Conservation (phyloP, 2,888 invertebrate species). For the Neoitamus cyanurus region DNA sequence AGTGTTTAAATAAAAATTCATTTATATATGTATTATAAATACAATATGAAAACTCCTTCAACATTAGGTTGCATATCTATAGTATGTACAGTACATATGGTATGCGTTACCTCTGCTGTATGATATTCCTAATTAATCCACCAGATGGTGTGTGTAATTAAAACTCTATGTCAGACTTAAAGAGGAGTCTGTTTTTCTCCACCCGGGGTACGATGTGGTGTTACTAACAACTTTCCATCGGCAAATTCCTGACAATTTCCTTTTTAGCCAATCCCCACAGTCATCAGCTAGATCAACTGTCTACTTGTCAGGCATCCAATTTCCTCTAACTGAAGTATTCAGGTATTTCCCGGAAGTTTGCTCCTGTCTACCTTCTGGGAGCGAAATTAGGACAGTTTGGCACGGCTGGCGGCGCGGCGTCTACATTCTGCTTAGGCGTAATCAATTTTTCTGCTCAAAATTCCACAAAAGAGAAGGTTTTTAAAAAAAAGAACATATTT, state of each 20-base stretch:
- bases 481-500: background rate
- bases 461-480: background rate
- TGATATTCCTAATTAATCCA: too few species aligned
- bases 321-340: background rate
- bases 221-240: background rate
- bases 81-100: too few species aligned
- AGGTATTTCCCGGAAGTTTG: background rate
- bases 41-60: too few species aligned
- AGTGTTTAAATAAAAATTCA: too few species aligned
- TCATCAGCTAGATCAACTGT: conserved; percentile 4
- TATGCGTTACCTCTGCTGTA: too few species aligned
- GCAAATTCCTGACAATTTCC: background rate
- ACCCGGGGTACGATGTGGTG: too few species aligned
- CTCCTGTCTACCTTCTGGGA: background rate
- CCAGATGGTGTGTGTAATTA: too few species aligned
- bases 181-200: too few species aligned
- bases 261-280: background rate
- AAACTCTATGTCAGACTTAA: too few species aligned
- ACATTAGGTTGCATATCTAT: too few species aligned
- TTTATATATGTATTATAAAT: too few species aligned
- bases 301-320: background rate
- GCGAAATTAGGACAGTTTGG: background rate
- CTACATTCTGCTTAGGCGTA: background rate
- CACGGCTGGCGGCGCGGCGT: too few species aligned
- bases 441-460: background rate